Base-by-base conservation (phyloP, 1,140 invertebrate species). In the Microplitis mediator region DNA sequence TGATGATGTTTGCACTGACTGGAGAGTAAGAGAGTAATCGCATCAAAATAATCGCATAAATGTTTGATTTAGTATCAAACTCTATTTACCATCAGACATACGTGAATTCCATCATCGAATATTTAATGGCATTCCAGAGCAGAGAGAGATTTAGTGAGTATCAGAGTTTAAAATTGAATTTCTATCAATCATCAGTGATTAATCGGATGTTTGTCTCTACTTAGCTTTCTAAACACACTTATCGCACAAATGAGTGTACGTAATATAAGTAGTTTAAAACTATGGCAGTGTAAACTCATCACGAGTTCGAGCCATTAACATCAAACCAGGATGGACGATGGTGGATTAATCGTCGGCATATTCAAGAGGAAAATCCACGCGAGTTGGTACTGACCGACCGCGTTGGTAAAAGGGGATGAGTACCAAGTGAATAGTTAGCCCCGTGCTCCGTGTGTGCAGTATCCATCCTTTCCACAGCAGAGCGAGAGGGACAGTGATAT, bases 301-400 rank as follows among this genome's bases (percentile, higher is more conserved):
- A 16, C 14, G 51, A 34, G 31, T 6, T 34, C 35, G 23, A 9
- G 32, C 65, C 50, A 68, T 68, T 54, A 54, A 54, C 51, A 68
- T 52, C 11, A 50, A 34, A 36, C 34, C 13, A 16, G 51, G 51
- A 56, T 64, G 75, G 34, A 68, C 64, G 69, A 66, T 73, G 66
- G 71, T 75, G 76, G 16, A 82, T 81, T 83, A 81, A 81, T 81
- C 77, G 75, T 66, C 39, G 8, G 77, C 56, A 77, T 77, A 79
- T 83, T 75, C 76, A 58, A 69, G 61, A 77, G 77, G 81, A 58
- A 80, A 81, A 80, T 75, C 74, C 74, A 77, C 74, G 76, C 78
- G 79, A 81, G 81, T 80, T 74, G 67, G 68, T 71, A 50, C 31
- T 9, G 56, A 61, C 8, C 9, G 36, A 50, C 14, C 31, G 69